Percentiles rank a stretch among this genome's conserved stretches.
phyloP scores from a whole-genome alignment of 92 coral and sea anemone genomes.

The Palythoa grandis region DNA sequence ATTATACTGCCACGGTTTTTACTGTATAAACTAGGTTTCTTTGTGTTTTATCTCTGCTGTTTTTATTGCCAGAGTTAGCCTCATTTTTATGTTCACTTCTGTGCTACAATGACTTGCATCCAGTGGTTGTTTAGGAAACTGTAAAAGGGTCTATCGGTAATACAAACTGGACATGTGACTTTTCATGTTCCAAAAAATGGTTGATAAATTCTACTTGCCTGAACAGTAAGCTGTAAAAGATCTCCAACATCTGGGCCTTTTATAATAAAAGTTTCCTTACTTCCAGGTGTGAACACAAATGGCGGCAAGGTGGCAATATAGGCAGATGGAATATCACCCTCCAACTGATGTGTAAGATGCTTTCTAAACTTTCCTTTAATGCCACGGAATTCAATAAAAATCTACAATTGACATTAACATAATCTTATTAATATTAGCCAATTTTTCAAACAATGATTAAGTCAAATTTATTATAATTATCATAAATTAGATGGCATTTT shows the following conservation, averaged over 20 bases:
- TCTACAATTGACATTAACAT: slow-evolving; percentile 48
- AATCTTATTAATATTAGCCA: neutral
- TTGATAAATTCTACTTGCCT: slow-evolving; percentile 55
- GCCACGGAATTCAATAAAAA: slow-evolving; percentile 91
- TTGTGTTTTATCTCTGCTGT: no score
- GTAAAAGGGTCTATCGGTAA: no score
- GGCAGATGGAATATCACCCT: slow-evolving; percentile 81
- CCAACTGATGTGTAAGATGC: slow-evolving; percentile 80
- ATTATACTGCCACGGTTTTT: no score
- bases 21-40: no score
- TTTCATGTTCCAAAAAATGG: no score
- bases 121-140: no score
- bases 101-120: no score
- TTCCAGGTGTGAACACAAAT: slow-evolving; percentile 80
- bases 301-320: slow-evolving; percentile 88
- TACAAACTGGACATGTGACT: no score
- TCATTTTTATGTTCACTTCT: no score
- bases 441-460: neutral
- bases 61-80: no score
- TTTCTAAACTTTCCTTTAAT: slow-evolving; percentile 79
- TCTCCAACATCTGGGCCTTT: slow-evolving; percentile 97
- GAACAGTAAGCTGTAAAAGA: slow-evolving; percentile 79
- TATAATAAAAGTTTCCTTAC: slow-evolving; percentile 78
- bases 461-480: neutral
- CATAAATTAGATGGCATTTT: no score